Base-by-base conservation (phyloP, 1,140 invertebrate species). In the Plectrocnemia conspersa region DNA sequence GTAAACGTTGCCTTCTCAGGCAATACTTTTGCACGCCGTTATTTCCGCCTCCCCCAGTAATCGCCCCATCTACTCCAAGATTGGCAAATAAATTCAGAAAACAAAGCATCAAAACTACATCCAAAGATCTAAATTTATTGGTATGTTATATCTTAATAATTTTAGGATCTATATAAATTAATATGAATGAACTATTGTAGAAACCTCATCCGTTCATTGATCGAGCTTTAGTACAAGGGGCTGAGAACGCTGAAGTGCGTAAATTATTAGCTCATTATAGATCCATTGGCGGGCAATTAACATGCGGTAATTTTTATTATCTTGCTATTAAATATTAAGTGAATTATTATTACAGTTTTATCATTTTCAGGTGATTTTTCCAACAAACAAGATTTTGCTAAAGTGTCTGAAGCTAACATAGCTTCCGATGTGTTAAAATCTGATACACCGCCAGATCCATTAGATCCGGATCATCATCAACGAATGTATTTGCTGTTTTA, bases 391-490 rank as follows among this genome's bases (percentile, higher is more conserved):
- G 68, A 66, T 36, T 56, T 56, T 16, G 64, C 58, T n/a, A 57
- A 65, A 24, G 67, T 68, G 59, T 61, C 32, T n/a, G 55, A 54
- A 48, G 32, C 35, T 55, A 45, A n/a, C n/a, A n/a, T n/a, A n/a
- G n/a, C n/a, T n/a, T n/a, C n/a, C n/a, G n/a, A n/a, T n/a, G 3
- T 38, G 19, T 19, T n/a, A 50, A 50, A 15, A 16, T 10, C 66
- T 3, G 64, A 67, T 41, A 48, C 61, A 33, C 45, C 65, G 13
- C 64, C 59, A 38, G 94, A 98, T 71, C 90, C 91, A 18, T 72
- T 98, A 1, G 86, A 93, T 67, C 86, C 89, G 0, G 79, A 79
- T 38, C 87, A 87, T 69, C 95, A 98, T 72, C 95, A 98, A 74
- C 73, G 83, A 29, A 70, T 98, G 6, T 82, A 89, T 4, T 85